Base-by-base conservation (phyloP, 30 jellyfish, hydroid and myxozoan species). In the Cassiopea andromeda region DNA sequence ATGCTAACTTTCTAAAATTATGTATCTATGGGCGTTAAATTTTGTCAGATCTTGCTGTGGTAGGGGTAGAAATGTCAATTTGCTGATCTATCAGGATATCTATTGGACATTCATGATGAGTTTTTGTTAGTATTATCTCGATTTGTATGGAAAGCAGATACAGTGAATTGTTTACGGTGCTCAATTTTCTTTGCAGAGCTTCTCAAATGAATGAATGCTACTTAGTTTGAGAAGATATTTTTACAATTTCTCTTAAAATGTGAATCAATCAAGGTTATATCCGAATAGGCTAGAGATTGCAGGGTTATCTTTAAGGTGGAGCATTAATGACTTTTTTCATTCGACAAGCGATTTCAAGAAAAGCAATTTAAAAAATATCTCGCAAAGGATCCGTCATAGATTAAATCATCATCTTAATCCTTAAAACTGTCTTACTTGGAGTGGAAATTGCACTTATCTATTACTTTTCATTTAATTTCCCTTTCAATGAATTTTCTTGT, bases 371-470 rank as follows among this genome's bases (percentile, higher is more conserved):
- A 15, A 19, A 54, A 70, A 70, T 7, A 70, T 70, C 54, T 70
- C 0, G 79, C 79, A 70, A 70, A 70, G 79, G 79, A 27, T 38
- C 79, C 79, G 79, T 19, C 54, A 19, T 66, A 66, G 75, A 66
- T 70, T 70, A 16, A 70, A 70, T 18, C 79, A 70, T 70, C 54
- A 2, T 70, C 79, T 70, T 70, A 70, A 70, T 70, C 79, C 54
- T 16, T 19, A 19, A 70, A 70, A 14, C 79, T 70, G 54, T 70
- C 79, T 70, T 70, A 14, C 46, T 38, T 2, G 79, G 38, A 8
- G n/a, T n/a, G 38, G 38, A 19, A 70, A 6, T 70, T 70, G 57
- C 79, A 70, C 79, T 70, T 70, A 70, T 8, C 1, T 43, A 16
- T 70, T 59, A 59, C 79, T 70, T 27, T 19, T 70, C 79, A 0